phyloP scores from a whole-genome alignment of 2,888 invertebrate species.

The Thyatira batis region DNA sequence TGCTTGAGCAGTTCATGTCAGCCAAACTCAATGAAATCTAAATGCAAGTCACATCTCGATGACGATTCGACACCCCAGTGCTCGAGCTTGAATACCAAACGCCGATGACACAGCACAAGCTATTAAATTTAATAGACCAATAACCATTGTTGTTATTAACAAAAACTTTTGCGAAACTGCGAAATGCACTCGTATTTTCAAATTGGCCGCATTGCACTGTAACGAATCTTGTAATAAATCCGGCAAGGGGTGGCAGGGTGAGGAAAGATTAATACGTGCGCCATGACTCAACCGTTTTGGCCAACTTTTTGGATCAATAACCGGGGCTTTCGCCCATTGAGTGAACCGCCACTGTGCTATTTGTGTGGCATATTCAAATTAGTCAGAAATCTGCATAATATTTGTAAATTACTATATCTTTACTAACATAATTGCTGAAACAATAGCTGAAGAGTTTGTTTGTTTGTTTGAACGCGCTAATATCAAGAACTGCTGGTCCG shows the following conservation, averaged over 20 bases:
- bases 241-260: slow-evolving; percentile 45
- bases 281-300: slow-evolving; percentile 57
- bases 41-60: slow-evolving; percentile 40
- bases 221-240: slow-evolving; percentile 59
- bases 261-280: slow-evolving; percentile 57
- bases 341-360: slow-evolving; percentile 20
- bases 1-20: slow-evolving; percentile 27
- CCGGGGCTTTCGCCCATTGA: slow-evolving; percentile 22
- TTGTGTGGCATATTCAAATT: background rate
- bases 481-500: too few relatives aligned
- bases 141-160: slow-evolving; percentile 49
- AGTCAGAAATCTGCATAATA: too few relatives aligned
- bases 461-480: too few relatives aligned
- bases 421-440: too few relatives aligned
- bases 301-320: slow-evolving; percentile 49
- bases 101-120: slow-evolving; percentile 46
- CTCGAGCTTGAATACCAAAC: slow-evolving; percentile 16
- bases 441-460: too few relatives aligned
- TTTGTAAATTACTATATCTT: too few relatives aligned
- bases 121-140: slow-evolving; percentile 49
- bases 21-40: slow-evolving; percentile 36
- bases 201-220: slow-evolving; percentile 55
- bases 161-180: slow-evolving; percentile 44
- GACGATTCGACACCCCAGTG: slow-evolving; percentile 26
- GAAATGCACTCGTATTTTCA: slow-evolving; percentile 43